Evolutionary conservation across 2,797 vertebrate species (phyloP).

Genomic region (Carcharodon carcharias): DNA sequence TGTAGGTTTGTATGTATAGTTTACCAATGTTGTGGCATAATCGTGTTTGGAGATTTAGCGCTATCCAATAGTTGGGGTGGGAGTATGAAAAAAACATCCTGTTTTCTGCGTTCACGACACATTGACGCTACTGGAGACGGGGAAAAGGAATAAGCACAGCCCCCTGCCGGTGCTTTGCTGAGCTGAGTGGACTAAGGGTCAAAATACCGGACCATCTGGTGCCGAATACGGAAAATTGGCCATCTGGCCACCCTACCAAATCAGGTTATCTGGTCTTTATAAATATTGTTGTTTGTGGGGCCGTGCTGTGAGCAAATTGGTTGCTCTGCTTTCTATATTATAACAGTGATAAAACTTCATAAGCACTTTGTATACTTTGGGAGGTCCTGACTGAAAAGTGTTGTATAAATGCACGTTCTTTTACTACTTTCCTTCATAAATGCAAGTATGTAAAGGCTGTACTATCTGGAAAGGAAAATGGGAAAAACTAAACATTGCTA

Average conservation of each 20-base stretch:
- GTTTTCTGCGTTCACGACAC: no score
- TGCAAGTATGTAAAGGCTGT: background rate
- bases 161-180: no score
- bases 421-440: no score
- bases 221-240: background rate
- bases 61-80: no score
- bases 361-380: background rate
- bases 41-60: no score
- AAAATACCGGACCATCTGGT: no score
- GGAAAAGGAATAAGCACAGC: no score
- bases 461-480: background rate
- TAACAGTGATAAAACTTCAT: background rate
- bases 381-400: background rate
- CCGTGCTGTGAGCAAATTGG: background rate
- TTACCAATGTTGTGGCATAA: no score
- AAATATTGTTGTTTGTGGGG: background rate
- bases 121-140: no score
- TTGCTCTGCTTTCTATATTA: background rate
- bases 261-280: background rate
- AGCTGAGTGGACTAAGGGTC: no score
- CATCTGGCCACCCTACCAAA: background rate
- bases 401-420: background rate
- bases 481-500: background rate
- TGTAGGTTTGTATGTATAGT: no score
- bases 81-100: no score